phyloP scores from a whole-genome alignment of 2,113 vertebrate species.

The Callithrix jacchus region DNA sequence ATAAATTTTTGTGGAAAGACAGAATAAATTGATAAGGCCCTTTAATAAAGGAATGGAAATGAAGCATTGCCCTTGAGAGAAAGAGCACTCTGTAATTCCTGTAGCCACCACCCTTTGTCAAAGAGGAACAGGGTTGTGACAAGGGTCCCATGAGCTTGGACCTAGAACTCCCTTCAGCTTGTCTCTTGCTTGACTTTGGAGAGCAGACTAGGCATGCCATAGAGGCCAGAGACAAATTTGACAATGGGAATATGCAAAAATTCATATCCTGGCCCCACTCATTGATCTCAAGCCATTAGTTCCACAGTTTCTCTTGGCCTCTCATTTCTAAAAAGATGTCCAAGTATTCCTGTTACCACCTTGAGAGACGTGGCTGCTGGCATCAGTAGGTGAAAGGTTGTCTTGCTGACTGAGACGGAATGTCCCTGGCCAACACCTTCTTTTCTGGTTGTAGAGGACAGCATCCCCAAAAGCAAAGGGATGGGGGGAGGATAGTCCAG shows the following conservation, averaged over 20 bases:
- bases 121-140: background rate
- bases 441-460: constrained; percentile 22
- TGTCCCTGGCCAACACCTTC: background rate
- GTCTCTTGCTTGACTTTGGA: constrained; percentile 18
- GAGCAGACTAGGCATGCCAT: background rate
- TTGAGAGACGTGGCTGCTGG: background rate
- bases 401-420: background rate
- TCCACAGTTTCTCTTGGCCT: background rate
- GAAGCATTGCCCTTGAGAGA: background rate
- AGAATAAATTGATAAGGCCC: background rate
- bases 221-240: background rate
- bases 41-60: constrained; percentile 46
- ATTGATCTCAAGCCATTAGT: background rate
- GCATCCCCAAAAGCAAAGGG: background rate
- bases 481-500: background rate
- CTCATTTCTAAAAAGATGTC: background rate
- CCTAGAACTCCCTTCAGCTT: background rate
- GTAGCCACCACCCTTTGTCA: background rate
- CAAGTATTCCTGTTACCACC: background rate
- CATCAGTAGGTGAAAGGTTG: background rate
- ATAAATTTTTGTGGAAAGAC: background rate
- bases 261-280: background rate
- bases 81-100: constrained; percentile 1
- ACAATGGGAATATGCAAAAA: background rate
- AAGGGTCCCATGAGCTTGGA: background rate